Base-by-base conservation (phyloP, 2,113 vertebrate species). In the Rhegmatorhina hoffmannsi region DNA sequence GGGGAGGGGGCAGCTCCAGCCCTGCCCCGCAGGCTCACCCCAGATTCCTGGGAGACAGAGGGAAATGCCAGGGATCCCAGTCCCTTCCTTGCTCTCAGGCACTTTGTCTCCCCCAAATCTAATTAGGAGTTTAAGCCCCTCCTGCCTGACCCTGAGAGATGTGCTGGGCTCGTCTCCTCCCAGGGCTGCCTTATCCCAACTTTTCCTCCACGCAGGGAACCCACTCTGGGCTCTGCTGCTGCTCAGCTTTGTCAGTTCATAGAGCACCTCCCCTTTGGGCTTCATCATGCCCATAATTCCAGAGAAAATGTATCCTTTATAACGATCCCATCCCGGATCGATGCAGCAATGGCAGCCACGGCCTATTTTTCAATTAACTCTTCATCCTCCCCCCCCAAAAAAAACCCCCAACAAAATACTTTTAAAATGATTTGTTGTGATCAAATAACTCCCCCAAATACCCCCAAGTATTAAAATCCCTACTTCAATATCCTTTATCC, bases 401-500 rank as follows among this genome's bases (percentile, higher is more conserved):
- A 13, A 52, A 16, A 13, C 28, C n/a, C 52, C 59, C 66, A 63
- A 12, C 9, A 8, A 88, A 94, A 82, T 38, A 29, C 74, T 88
- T 95, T 34, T 43, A 18, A 97, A 97, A 97, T 82, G 89, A 98
- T 97, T 98, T 97, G 97, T 93, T 89, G 97, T 97, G 98, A 98
- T 98, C 95, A 95, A 98, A 97, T 95, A 96, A 97, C 98, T 97
- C 67, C 79, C 83, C 94, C 88, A 92, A 98, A 97, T 97, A 97
- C 96, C 96, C 92, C 86, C 90, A 98, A 97, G 97, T 88, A 98
- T 98, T 97, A 97, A 98, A 98, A 98, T 98, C 98, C 97, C 97
- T 83, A 80, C 97, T 97, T 98, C 97, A 98, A 96, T 97, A 97
- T 96, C 97, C 97, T 97, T 98, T 97, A 98, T 98, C 98, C 98